These are phyloP conservation scores for Palythoa caribaeorum DNA, from an alignment of 92 coral and sea anemone genomes.

Conservation along the genomic window DNA sequence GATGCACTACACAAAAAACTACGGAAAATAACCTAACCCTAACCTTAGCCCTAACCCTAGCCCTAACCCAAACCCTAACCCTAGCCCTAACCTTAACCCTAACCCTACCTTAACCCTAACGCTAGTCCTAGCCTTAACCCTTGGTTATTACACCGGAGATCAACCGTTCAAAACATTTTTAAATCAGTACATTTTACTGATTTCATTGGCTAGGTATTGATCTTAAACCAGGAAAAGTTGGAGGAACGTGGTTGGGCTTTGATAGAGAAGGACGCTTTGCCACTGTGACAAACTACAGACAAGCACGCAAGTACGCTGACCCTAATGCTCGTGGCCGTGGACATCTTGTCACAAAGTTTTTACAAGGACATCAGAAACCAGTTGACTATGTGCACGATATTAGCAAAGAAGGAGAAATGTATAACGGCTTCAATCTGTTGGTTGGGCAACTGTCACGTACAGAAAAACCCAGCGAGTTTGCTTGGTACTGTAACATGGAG, in stretches of 20 bases:
- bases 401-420: slow-evolving; percentile 56
- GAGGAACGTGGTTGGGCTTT: slow-evolving; percentile 98
- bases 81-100: no score
- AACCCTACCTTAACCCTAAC: no score
- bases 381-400: slow-evolving; percentile 59
- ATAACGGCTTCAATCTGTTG: slow-evolving; percentile 90
- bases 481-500: slow-evolving; percentile 87
- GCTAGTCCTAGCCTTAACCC: no score
- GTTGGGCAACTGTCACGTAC: slow-evolving; percentile 68
- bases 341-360: slow-evolving; percentile 77
- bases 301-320: slow-evolving; percentile 64
- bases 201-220: slow-evolving; percentile 78
- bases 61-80: no score
- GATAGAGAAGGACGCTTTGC: slow-evolving; percentile 80
- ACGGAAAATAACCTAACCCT: no score
- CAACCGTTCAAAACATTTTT: no score
- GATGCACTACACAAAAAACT: no score
- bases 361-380: slow-evolving; percentile 62
- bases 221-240: slow-evolving; percentile 76
- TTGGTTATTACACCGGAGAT: no score
- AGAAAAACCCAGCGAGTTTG: slow-evolving; percentile 58
- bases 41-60: no score
- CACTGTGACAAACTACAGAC: slow-evolving; percentile 89
- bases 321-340: slow-evolving; percentile 77
- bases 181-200: no score